Evolutionary conservation across 1,140 invertebrate genomes (phyloP).

Genomic region (Danaus plexippus): DNA sequence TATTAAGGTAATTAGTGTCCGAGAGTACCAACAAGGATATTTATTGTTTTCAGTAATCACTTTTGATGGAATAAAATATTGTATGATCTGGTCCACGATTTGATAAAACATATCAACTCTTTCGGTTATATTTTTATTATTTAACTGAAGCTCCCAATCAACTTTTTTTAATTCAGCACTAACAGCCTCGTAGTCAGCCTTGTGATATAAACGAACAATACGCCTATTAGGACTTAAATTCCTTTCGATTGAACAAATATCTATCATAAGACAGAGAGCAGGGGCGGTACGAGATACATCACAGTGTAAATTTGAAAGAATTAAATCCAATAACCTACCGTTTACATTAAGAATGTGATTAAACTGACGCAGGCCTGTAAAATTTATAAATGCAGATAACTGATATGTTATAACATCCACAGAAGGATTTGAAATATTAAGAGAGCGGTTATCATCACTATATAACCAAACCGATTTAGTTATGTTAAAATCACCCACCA

Average conservation of each 20-base stretch:
- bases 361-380: too few species aligned
- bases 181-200: conserved; percentile 5
- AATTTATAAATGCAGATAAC: too few species aligned
- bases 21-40: conserved; percentile 7
- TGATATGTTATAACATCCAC: conserved; percentile 7
- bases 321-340: too few species aligned
- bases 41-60: conserved; percentile 5
- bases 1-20: conserved; percentile 3
- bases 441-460: too few species aligned
- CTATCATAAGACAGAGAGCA: conserved; percentile 10
- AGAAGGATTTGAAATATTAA: conserved; percentile 5
- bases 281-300: too few species aligned
- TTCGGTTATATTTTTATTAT: conserved; percentile 5
- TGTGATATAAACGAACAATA: too few species aligned
- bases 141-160: background rate
- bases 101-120: conserved; percentile 9
- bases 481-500: background rate
- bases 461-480: too few species aligned
- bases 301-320: too few species aligned
- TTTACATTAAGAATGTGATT: too few species aligned
- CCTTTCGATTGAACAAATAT: conserved; percentile 7
- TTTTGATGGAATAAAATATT: too few species aligned
- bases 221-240: conserved; percentile 3
- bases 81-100: conserved; percentile 7
- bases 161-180: too few species aligned